phyloP scores from a whole-genome alignment of 2,888 invertebrate genomes.

The Sphinx pinastri region DNA sequence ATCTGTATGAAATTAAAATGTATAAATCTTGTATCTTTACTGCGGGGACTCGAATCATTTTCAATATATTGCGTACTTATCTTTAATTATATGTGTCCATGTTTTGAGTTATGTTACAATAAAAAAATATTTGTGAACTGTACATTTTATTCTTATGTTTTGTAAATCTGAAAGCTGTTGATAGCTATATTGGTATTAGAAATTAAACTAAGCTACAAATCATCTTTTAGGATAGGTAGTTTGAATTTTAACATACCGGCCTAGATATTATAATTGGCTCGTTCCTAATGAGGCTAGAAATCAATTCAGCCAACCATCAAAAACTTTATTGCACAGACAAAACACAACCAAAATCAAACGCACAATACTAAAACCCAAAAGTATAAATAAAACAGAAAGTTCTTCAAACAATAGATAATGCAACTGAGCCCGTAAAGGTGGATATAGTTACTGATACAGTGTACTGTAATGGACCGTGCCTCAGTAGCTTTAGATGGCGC shows the following conservation, averaged over 20 bases:
- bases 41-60: slow-evolving; percentile 32
- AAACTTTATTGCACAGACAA: neutral
- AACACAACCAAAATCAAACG: neutral
- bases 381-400: neutral
- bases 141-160: neutral
- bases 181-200: too few species aligned
- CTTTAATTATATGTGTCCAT: neutral
- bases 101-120: neutral
- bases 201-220: too few species aligned
- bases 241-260: too few species aligned
- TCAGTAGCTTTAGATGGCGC: slow-evolving; percentile 7
- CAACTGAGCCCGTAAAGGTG: slow-evolving; percentile 2
- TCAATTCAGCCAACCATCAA: too few species aligned
- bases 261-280: too few species aligned
- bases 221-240: too few species aligned
- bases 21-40: slow-evolving; percentile 45
- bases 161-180: neutral
- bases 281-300: too few species aligned
- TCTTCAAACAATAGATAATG: neutral
- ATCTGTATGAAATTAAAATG: slow-evolving; percentile 46
- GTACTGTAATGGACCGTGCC: slow-evolving; percentile 26
- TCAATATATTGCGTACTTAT: neutral
- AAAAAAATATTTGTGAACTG: neutral
- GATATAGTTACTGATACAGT: neutral
- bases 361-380: neutral